phyloP scores from a whole-genome alignment of 2,113 vertebrate genomes.

The Noturus placidus region DNA sequence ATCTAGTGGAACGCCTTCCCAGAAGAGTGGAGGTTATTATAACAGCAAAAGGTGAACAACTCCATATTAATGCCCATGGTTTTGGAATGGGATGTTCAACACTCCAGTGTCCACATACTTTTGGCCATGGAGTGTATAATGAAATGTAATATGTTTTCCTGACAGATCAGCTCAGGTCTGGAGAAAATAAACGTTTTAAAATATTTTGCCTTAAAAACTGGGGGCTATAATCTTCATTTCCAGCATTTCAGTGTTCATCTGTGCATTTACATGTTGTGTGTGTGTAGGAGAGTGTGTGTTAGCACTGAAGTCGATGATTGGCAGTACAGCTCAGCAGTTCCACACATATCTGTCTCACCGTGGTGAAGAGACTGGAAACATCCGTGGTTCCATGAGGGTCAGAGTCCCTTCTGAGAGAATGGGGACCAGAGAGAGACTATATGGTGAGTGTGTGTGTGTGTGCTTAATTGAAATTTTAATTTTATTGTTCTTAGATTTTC shows the following conservation, averaged over 20 bases:
- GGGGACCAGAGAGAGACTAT: conserved; percentile 92
- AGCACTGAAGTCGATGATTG: conserved; percentile 96
- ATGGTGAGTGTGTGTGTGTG: conserved; percentile 70
- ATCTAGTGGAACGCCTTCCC: too few species aligned
- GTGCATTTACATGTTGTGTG: too few species aligned
- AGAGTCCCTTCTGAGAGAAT: conserved; percentile 88
- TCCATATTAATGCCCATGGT: not conserved
- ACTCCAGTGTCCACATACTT: not conserved
- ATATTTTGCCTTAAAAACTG: not conserved
- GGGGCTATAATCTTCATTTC: too few species aligned
- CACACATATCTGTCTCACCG: conserved; percentile 94
- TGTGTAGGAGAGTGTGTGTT: conserved; percentile 89
- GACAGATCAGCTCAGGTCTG: not conserved
- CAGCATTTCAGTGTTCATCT: too few species aligned
- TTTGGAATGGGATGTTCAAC: not conserved
- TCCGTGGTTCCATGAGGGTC: conserved; percentile 94
- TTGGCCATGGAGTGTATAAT: not conserved
- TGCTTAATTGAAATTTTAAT: not conserved
- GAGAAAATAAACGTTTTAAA: not conserved
- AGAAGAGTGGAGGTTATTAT: too few species aligned
- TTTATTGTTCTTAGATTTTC: not conserved
- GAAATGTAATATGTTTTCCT: not conserved
- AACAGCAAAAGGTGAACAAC: not conserved
- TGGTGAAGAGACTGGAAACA: conserved; percentile 93
- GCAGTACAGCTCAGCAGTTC: conserved; percentile 94